Percentiles rank a stretch among this genome's conserved stretches.
phyloP scores from a whole-genome alignment of 2,113 vertebrate genomes.

The Progne subis region DNA sequence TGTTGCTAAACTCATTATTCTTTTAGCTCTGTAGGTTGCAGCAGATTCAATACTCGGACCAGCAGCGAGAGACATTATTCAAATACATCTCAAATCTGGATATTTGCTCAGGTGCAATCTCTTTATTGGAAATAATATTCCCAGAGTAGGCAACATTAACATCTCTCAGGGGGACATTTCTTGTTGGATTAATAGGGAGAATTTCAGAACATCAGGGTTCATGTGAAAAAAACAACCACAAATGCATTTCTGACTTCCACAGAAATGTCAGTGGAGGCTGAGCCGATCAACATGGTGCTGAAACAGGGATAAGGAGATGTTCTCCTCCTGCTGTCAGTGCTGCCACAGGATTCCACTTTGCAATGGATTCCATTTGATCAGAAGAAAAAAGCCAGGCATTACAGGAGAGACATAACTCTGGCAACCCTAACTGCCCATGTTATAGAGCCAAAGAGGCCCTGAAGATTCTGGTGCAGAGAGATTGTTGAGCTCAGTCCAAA shows the following conservation, averaged over 20 bases:
- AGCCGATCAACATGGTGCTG: not conserved
- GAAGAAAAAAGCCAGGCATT: not conserved
- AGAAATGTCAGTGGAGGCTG: not conserved
- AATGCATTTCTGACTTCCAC: not conserved
- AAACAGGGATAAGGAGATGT: not conserved
- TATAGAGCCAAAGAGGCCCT: not conserved
- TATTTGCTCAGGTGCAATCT: not conserved
- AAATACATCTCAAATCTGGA: not conserved
- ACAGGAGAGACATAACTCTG: not conserved
- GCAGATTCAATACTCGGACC: not conserved
- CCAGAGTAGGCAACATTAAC: not conserved
- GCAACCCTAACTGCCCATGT: not conserved
- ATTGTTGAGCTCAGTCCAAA: not conserved
- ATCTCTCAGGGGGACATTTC: not conserved
- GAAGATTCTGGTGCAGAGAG: not conserved
- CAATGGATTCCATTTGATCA: not conserved
- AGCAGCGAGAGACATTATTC: not conserved
- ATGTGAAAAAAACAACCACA: not conserved
- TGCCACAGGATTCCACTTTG: not conserved
- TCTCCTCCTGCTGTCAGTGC: not conserved
- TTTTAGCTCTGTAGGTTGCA: not conserved
- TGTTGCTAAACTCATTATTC: not conserved
- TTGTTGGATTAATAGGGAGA: not conserved
- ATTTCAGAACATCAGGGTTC: not conserved
- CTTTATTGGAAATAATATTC: not conserved